Evolutionary conservation across 2,888 invertebrate species (phyloP).

Genomic region (Epirrhoe alternata): DNA sequence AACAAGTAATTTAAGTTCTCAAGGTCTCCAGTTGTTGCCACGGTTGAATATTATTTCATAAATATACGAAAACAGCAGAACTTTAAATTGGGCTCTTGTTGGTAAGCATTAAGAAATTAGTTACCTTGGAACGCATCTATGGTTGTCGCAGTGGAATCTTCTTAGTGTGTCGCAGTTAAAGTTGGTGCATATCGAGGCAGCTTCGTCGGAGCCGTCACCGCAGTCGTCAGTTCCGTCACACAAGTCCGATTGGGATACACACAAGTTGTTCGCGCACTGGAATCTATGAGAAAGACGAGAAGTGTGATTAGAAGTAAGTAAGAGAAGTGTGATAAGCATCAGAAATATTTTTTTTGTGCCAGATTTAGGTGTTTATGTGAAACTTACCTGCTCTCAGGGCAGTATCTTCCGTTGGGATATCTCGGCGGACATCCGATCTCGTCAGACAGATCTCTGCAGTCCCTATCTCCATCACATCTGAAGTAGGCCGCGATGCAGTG

Average conservation of each 20-base stretch:
- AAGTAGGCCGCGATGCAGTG: constrained; percentile 96
- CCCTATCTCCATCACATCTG: constrained; percentile 95
- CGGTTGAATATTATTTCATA: too few relatives aligned
- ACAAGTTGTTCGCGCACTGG: constrained; percentile 96
- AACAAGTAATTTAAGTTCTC: too few relatives aligned
- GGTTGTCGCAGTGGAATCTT: constrained; percentile 95
- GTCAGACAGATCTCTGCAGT: constrained; percentile 95
- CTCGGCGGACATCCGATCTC: constrained; percentile 95
- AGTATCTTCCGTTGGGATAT: constrained; percentile 94
- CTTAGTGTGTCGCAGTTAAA: constrained; percentile 93
- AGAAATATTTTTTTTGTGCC: neutral
- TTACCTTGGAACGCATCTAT: constrained; percentile 92
- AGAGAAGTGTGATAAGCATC: neutral
- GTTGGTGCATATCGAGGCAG: constrained; percentile 90
- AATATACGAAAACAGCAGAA: too few relatives aligned
- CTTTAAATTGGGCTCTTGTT: too few relatives aligned
- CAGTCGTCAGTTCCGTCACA: constrained; percentile 98
- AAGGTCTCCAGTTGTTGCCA: too few relatives aligned
- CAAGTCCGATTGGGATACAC: constrained; percentile 94
- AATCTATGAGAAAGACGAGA: constrained; percentile 84
- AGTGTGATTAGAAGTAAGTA: neutral
- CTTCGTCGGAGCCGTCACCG: constrained; percentile 96
- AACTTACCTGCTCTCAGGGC: constrained; percentile 89
- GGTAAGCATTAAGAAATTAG: too few relatives aligned
- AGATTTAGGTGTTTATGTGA: neutral